Evolutionary conservation across 2,113 vertebrate species (phyloP), one percentile per base, ranked within the genome.

Genomic region (Datnioides undecimradiatus): DNA sequence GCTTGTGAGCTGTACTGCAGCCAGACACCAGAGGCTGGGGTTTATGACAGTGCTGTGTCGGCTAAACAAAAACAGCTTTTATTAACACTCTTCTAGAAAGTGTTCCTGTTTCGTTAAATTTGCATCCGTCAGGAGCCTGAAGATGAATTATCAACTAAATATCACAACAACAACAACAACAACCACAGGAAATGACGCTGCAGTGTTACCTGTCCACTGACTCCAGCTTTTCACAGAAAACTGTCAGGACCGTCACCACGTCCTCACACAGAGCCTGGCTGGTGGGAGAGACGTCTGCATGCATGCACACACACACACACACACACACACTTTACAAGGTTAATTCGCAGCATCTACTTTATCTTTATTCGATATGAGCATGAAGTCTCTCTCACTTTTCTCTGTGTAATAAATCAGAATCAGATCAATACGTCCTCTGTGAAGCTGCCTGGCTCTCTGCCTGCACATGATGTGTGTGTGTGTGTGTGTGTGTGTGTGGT

Each of bases 211-310:
- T 96, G 91, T 97, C 95, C 52, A 97, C 94, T 0, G 95, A 94
- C 87, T 99, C 97, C 69, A 99, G 94, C 88, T 98, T 99, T 88
- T 98, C 97, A 89, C 97, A 99, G 83, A 99, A 96, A 48, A 97
- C 95, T 1, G 95, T 94, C 38, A 99, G 95, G 66, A 99, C 98
- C 40, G 94, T 97, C n/a, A 99, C 97, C 57, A 99, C 95, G 13
- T 99, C 98, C 25, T 98, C 97, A 92, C 95, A 97, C 82, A 99
- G 96, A 11, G 96, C 91, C 83, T 98, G 97, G 9, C 95, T 91
- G 14, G 96, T 96, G 11, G 94, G 91, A 82, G 94, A 95, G 90
- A 93, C 27, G 41, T 95, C 96, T 96, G 75, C 46, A 87, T 1
- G 64, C 48, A 66, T 64, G 66, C 19, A 76, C 45, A n/a, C 45